These are phyloP conservation scores for Chymomyza costata DNA, from an alignment of 1,140 invertebrate genomes.

Conservation along the genomic window DNA sequence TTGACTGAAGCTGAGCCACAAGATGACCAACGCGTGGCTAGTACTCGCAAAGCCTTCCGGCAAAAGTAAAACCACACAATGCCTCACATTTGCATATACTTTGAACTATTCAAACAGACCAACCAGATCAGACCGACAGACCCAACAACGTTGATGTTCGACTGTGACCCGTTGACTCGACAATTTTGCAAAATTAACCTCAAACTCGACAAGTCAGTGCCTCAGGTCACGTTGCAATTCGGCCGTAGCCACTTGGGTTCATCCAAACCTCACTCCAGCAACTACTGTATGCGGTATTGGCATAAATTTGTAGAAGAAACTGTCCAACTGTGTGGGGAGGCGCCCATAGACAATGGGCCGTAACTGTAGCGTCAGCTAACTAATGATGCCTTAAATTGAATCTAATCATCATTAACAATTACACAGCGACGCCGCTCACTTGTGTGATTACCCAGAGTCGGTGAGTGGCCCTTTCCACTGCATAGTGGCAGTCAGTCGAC, in stretches of 20 bases:
- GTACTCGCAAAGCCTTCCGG: too few species aligned
- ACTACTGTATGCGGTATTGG: conserved; percentile 47
- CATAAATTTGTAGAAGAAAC: conserved; percentile 66
- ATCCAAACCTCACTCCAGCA: background rate
- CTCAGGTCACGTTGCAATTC: conserved; percentile 66
- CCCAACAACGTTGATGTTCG: background rate
- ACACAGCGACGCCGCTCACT: conserved; percentile 54
- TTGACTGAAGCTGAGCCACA: too few species aligned
- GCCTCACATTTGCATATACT: conserved; percentile 67
- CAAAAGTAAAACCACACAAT: conserved; percentile 66
- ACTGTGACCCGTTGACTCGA: conserved; percentile 59
- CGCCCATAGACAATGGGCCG: conserved; percentile 31
- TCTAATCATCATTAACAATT: conserved; percentile 76
- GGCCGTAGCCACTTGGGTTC: conserved; percentile 53
- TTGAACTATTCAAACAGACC: conserved; percentile 51
- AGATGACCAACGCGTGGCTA: conserved; percentile 51
- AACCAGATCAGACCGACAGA: background rate
- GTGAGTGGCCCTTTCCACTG: conserved; percentile 14
- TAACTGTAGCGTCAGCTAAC: conserved; percentile 53
- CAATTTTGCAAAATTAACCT: conserved; percentile 72
- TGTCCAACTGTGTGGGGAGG: conserved; percentile 6
- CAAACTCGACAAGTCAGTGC: conserved; percentile 50
- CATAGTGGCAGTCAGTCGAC: conserved; percentile 42
- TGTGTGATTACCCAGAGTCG: conserved; percentile 46
- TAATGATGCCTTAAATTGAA: conserved; percentile 75